Percentiles rank a stretch among this genome's conserved stretches.
These are phyloP conservation scores for Gymnoscelis rufifasciata DNA, from an alignment of 2,888 invertebrate genomes.

Conservation along the genomic window DNA sequence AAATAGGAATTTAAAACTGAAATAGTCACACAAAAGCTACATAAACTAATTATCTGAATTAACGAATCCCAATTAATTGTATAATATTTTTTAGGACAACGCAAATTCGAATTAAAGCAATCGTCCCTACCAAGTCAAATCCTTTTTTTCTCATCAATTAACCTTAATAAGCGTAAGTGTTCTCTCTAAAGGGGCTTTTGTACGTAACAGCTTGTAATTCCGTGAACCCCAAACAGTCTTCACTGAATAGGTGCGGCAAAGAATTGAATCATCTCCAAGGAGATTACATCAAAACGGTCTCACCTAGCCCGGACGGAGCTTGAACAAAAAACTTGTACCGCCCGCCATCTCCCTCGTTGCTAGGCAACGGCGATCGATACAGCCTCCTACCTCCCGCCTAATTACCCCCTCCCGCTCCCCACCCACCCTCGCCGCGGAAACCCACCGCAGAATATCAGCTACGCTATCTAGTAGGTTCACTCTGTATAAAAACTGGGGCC, in stretches of 20 bases:
- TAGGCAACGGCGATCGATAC: slow-evolving; percentile 77
- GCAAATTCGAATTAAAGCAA: no score
- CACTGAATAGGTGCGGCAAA: slow-evolving; percentile 37
- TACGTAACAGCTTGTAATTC: no score
- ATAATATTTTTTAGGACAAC: no score
- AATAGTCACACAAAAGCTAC: no score
- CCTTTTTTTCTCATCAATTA: no score
- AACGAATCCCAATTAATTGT: no score
- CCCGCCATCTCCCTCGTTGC: slow-evolving; percentile 75
- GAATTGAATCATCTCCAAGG: slow-evolving; percentile 64
- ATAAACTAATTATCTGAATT: no score
- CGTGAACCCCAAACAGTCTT: no score
- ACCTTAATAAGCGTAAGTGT: no score
- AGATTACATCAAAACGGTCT: slow-evolving; percentile 73
- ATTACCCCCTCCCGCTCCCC: slow-evolving; percentile 54
- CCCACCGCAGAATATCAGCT: not conserved
- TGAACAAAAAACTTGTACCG: slow-evolving; percentile 67
- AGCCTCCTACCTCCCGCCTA: slow-evolving; percentile 79
- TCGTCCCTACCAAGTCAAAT: no score
- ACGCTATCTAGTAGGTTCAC: not conserved
- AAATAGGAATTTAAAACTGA: no score
- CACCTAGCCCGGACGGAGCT: slow-evolving; percentile 53
- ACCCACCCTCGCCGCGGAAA: slow-evolving; percentile 46
- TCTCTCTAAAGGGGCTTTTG: no score
- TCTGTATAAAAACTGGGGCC: not conserved